Percentiles rank a stretch among this genome's conserved stretches.
Evolutionary conservation across 2,888 invertebrate genomes (phyloP).

Genomic region (Onchidella celtica): DNA sequence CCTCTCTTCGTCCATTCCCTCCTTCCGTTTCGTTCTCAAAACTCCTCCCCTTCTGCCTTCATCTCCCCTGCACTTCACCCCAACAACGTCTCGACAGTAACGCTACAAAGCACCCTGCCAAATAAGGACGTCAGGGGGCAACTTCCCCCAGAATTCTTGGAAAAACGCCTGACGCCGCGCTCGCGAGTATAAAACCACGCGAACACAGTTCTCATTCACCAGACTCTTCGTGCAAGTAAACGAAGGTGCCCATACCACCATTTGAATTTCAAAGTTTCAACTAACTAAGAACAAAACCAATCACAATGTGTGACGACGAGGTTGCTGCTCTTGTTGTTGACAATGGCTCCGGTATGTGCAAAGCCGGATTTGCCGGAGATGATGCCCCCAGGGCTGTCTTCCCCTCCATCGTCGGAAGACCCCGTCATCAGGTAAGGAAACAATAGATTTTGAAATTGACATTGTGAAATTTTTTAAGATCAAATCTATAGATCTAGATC

Average conservation of each 20-base stretch:
- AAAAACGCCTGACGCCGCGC: not conserved
- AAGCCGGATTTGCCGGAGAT: constrained; percentile 54
- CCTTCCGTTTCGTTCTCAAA: not conserved
- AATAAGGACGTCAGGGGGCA: constrained; percentile 15
- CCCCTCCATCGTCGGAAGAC: constrained; percentile 49
- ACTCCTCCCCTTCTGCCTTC: not conserved
- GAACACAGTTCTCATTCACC: not conserved
- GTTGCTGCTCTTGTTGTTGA: constrained; percentile 78
- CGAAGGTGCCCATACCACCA: constrained; percentile 31
- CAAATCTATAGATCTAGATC: too few species aligned
- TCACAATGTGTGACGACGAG: constrained; percentile 55
- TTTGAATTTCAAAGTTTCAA: not conserved
- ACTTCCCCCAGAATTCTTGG: not conserved
- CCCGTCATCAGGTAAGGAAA: constrained; percentile 47
- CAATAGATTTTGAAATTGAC: not conserved
- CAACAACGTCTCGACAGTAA: not conserved
- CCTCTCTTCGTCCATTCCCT: not conserved
- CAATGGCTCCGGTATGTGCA: too few species aligned
- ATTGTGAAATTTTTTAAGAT: not conserved
- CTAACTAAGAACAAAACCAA: not conserved
- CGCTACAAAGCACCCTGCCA: not conserved
- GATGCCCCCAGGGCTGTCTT: constrained; percentile 53
- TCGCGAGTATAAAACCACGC: constrained; percentile 29
- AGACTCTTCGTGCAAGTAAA: constrained; percentile 27
- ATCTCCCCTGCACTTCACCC: not conserved